Conservation (phyloP, 2,113 vertebrate species). For the Mobula birostris region DNA sequence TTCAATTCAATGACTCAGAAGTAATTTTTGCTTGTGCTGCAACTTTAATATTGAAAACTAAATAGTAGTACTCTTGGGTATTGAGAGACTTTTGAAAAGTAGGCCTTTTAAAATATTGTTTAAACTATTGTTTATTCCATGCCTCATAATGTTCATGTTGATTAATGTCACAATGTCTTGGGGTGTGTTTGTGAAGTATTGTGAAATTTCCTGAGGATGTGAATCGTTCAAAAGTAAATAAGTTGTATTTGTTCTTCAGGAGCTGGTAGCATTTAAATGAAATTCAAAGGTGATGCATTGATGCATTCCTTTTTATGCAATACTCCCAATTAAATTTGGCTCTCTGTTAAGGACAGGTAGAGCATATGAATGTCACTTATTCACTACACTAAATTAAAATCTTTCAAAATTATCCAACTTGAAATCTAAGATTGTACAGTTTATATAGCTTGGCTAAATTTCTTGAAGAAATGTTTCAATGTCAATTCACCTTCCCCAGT, state of each 20-base stretch:
- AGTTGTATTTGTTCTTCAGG: not conserved
- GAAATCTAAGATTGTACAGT: not conserved
- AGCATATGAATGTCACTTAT: not conserved
- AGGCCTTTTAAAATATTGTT: not conserved
- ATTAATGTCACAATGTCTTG: not conserved
- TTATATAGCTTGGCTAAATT: not conserved
- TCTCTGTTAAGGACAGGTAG: not conserved
- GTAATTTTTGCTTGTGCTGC: not conserved
- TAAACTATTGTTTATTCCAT: not conserved
- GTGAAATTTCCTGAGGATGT: not conserved
- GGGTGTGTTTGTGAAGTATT: not conserved
- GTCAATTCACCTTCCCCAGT: not conserved
- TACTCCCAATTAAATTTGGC: not conserved
- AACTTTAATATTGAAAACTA: not conserved
- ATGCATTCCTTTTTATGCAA: not conserved
- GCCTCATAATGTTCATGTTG: not conserved
- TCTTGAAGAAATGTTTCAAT: not conserved
- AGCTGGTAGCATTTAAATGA: not conserved
- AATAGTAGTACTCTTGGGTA: not conserved
- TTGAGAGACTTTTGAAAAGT: not conserved
- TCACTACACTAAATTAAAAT: not conserved
- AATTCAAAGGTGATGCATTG: too few species aligned
- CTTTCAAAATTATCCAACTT: not conserved
- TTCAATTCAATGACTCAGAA: not conserved
- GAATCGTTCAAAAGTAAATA: not conserved